Evolutionary conservation across 2,113 vertebrate species (phyloP), one percentile per base, ranked within the genome.

Genomic region (Hippocampus guttulatus): DNA sequence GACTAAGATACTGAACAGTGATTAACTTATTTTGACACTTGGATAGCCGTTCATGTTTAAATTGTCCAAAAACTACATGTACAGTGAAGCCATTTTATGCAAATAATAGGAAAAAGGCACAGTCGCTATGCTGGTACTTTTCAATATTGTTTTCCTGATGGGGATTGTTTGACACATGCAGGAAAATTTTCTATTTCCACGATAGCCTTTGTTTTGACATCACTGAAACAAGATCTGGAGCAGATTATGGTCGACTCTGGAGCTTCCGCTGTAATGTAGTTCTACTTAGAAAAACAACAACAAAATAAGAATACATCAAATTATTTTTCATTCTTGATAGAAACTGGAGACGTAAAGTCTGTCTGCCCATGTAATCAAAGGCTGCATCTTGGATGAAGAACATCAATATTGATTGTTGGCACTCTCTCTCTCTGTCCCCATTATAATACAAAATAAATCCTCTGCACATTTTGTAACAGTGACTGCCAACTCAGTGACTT

Each of bases 371-470:
- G 68, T 71, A n/a, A 67, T 63, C 72, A 73, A 30, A 23, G 41
- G 47, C 23, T 65, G 41, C 51, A 27, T 30, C 7, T 61, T 69
- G 30, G 33, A 27, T 43, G 33, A 69, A 43, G 54, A 70, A 54
- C 41, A 69, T 67, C 71, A 68, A 14, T 80, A 83, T 80, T 74
- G 72, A 88, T 84, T 11, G 15, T 12, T 55, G 45, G 45, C 51
- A 64, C 16, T 43, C 40, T 8, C 2, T 8, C 2, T 30, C 60
- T 75, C 64, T 64, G 33, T 68, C 27, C 52, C 47, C 47, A 73
- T 80, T 73, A 75, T 76, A 63, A 80, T 74, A 80, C 69, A 79
- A 79, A 76, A 85, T 76, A 80, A 77, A 81, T 83, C 65, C 54
- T 64, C 40, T 61, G 70, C 47, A 64, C 58, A 69, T 74, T 47